Percentiles rank a stretch among this genome's conserved stretches.
These are phyloP conservation scores for Hozukius guyotensis DNA, from an alignment of 2,797 vertebrate species.

Conservation along the genomic window DNA sequence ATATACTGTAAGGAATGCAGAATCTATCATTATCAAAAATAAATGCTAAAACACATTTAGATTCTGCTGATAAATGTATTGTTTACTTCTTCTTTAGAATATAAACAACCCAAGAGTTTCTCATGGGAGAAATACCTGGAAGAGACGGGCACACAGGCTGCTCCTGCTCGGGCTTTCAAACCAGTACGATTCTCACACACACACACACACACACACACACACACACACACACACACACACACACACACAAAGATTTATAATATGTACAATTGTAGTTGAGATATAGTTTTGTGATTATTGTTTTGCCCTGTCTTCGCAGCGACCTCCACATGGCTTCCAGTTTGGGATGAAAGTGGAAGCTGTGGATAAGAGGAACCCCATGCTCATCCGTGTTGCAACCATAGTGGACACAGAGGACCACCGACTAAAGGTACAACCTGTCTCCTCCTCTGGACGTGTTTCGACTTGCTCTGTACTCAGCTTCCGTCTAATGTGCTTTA, in stretches of 20 bases:
- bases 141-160: conserved; percentile 89
- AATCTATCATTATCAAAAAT: background rate
- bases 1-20: conserved; percentile 21
- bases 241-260: background rate
- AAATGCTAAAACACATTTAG: background rate
- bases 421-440: conserved; percentile 85
- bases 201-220: background rate
- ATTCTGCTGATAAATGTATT: background rate
- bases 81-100: conserved; percentile 71
- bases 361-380: conserved; percentile 91
- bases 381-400: conserved; percentile 89
- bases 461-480: background rate
- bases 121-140: conserved; percentile 94
- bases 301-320: conserved; percentile 70
- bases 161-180: conserved; percentile 92
- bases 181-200: conserved; percentile 74
- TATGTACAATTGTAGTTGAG: background rate
- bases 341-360: conserved; percentile 90
- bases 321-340: conserved; percentile 90
- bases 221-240: background rate
- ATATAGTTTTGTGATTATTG: background rate
- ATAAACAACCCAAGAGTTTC: conserved; percentile 89
- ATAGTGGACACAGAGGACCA: conserved; percentile 87
- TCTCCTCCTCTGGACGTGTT: background rate
- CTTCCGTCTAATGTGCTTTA: background rate